Evolutionary conservation across 53 echinoderm and acorn worm species (phyloP), one percentile per base, ranked within the genome.

Genomic region (Actinopyga echinites): DNA sequence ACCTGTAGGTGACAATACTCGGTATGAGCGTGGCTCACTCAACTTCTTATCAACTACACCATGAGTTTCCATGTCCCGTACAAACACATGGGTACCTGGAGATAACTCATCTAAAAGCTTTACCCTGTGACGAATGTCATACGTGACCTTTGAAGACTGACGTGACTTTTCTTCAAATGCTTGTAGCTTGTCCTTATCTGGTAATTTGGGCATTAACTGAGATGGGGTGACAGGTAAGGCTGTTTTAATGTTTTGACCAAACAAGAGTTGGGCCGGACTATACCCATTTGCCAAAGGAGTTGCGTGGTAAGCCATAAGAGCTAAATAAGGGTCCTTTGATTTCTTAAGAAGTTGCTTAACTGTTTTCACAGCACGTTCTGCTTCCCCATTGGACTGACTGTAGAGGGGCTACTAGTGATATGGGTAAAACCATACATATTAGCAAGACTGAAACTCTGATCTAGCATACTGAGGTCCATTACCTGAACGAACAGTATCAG

Each of bases 341-440:
- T 91, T 91, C 65, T 91, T 91, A 62, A 88, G 74, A 36, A 91
- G 58, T 19, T 59, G 23, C 30, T 85, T 85, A 20, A 85, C 89
- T 31, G 85, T 67, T 38, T 53, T 23, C 3, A 83, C 83, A 11
- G 68, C 84, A 11, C 84, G 28, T 26, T 83, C 84, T 4, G 26
- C 69, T 53, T 83, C 83, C 20, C 83, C 56, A 30, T 83, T 83
- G n/a, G 83, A 66, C 68, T 83, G 83, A 11, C 49, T 43, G 36
- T 83, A 56, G 32, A 32, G 30, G 84, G 84, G 57, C 52, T 49
- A 30, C 28, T 49, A 23, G 84, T 84, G 19, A 67, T 26, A 26
- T 71, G 87, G 5, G 32, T 65, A 54, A 87, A 87, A 13, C 60
- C 71, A 26, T 69, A 87, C 24, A 19, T 40, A 6, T 87, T 67